These are phyloP conservation scores for Hemichromis elongatus DNA, from an alignment of 2,113 vertebrate genomes.

Conservation along the genomic window DNA sequence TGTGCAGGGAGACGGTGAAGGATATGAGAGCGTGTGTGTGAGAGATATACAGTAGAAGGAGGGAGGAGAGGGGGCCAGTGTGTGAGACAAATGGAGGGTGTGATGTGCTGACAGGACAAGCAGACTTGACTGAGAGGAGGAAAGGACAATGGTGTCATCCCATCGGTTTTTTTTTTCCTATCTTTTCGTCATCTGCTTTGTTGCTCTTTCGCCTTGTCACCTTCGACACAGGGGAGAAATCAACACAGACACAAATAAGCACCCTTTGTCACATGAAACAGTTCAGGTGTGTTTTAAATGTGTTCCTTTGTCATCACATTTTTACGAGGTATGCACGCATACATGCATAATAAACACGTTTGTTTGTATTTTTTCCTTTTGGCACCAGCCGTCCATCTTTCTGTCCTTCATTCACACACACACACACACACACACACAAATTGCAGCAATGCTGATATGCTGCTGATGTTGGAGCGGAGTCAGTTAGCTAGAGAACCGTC, in stretches of 20 bases:
- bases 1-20: neutral
- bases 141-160: slow-evolving; percentile 56
- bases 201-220: neutral
- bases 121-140: slow-evolving; percentile 16
- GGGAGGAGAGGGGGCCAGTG: neutral
- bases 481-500: slow-evolving; percentile 44
- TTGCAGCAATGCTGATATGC: neutral
- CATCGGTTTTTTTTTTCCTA: neutral
- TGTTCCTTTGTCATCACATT: neutral
- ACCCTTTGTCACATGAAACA: neutral
- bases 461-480: slow-evolving; percentile 29
- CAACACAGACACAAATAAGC: neutral
- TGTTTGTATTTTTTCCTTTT: neutral
- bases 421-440: neutral
- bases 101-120: slow-evolving; percentile 53
- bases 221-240: neutral
- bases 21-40: neutral
- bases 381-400: neutral
- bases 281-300: neutral
- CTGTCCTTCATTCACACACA: neutral
- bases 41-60: neutral
- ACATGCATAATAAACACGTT: neutral
- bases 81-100: slow-evolving; percentile 1
- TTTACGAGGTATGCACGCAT: neutral
- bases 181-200: neutral